Evolutionary conservation across 2,888 invertebrate genomes (phyloP), one percentile per base, ranked within the genome.

Genomic region (Agrochola litura): DNA sequence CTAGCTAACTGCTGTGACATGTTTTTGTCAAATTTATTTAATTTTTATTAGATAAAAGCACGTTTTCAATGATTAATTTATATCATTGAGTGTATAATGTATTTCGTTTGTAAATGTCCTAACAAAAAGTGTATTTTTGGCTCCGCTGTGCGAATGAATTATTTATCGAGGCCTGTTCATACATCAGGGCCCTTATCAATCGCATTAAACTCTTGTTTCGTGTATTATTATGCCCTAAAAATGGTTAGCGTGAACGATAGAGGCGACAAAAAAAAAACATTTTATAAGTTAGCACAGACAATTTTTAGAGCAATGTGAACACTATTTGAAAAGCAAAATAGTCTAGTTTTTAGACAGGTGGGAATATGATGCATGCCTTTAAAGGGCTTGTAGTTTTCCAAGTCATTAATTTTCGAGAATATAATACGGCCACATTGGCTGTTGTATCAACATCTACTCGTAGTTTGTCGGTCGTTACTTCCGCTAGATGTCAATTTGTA

Each of bases 191-290:
- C 89, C 90, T 90, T 92, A 91, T 90, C 84, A 83, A 90, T 87
- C 87, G 82, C 83, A 84, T 88, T 87, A 89, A 91, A 69, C 82
- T 81, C 74, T 86, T 85, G 90, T 90, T 89, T 87, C 85, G 83
- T 78, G 80, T 88, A 91, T 92, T 89, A 94, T 95, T 95, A 93
- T 95, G 93, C 89, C 93, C 92, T 94, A 93, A 95, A 95, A 95
- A 93, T 95, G 93, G 92, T 80, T 89, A 84, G 91, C 89, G 87
- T 89, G 88, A 89, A 89, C 90, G 88, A 30, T 52, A n/a, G 82
- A 87, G 84, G 73, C 56, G 76, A 87, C 86, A 92, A 91, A 93
- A 94, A 37, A 65, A 94, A 92, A 88, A 77, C 79, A 83, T 89
- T 89, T 88, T 86, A 85, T 82, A 86, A 88, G 80, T 90, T 91